Percentiles rank a stretch among this genome's conserved stretches.
Evolutionary conservation across 2,113 vertebrate genomes (phyloP).

Genomic region (Bungarus multicinctus): DNA sequence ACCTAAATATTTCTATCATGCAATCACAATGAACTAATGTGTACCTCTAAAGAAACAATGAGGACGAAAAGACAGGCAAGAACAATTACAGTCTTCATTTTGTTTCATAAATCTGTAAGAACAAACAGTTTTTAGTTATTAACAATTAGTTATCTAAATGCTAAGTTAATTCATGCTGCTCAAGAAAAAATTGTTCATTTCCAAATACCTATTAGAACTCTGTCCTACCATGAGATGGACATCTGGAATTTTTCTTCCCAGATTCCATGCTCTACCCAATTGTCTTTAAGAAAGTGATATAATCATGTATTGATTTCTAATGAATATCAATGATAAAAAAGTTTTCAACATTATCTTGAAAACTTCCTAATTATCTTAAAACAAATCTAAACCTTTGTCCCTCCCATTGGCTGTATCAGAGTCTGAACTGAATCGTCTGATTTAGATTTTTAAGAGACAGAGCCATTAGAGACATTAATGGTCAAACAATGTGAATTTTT

Average conservation of each 20-base stretch:
- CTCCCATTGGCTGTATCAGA: neutral
- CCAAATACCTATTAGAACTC: neutral
- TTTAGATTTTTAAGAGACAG: neutral
- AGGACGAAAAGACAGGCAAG: constrained; percentile 9
- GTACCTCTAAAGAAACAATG: constrained; percentile 5
- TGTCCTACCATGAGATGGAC: neutral
- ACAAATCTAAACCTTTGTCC: neutral
- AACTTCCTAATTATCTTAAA: neutral
- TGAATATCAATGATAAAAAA: neutral
- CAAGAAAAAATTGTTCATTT: neutral
- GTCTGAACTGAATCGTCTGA: neutral
- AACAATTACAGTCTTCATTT: neutral
- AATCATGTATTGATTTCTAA: neutral
- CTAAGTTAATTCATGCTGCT: neutral
- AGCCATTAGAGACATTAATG: neutral
- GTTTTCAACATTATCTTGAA: neutral
- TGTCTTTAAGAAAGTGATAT: neutral
- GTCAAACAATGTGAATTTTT: neutral
- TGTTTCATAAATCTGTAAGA: neutral
- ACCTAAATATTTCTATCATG: neutral
- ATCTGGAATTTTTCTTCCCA: neutral
- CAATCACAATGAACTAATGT: neutral
- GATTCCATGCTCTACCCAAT: neutral
- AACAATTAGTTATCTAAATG: neutral
- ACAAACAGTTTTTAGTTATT: neutral